A percentile compares a stretch with the other conserved stretches of the same genome.
phyloP scores from a whole-genome alignment of 2,113 vertebrate genomes.

The Phainopepla nitens region DNA sequence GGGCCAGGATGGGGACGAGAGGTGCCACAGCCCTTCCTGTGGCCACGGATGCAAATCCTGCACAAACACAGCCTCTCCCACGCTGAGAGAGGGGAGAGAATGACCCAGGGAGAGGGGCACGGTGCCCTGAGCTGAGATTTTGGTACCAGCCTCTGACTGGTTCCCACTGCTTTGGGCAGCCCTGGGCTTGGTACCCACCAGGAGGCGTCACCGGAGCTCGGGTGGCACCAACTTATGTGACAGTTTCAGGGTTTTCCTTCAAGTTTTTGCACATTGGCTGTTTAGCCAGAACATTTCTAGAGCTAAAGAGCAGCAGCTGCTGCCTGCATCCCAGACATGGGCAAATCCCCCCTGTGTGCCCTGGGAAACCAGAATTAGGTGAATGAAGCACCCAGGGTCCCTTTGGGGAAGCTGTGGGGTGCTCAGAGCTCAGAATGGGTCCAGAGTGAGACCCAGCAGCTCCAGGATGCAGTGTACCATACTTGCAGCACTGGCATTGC shows the following conservation, averaged over 20 bases:
- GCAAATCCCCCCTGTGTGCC: rapidly evolving
- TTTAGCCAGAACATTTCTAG: not conserved
- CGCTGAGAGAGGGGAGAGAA: not conserved
- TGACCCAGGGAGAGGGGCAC: rapidly evolving
- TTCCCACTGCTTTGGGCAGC: not conserved
- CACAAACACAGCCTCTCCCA: not conserved
- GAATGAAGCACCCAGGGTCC: not conserved
- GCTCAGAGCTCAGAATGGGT: not conserved
- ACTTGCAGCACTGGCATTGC: rapidly evolving
- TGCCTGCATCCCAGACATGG: rapidly evolving
- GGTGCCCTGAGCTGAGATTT: rapidly evolving
- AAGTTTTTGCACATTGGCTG: rapidly evolving
- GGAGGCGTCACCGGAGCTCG: rapidly evolving
- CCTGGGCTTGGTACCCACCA: not conserved
- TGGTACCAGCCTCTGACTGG: not conserved
- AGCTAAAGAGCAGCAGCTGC: not conserved
- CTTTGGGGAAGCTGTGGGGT: not conserved
- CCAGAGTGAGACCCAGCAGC: not conserved
- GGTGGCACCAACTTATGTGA: rapidly evolving
- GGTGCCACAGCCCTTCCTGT: constrained; percentile 25
- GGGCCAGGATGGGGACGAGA: not conserved
- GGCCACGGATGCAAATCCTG: constrained; percentile 27
- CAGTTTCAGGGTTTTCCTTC: not conserved
- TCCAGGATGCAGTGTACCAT: not conserved
- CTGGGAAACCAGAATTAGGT: not conserved